These are phyloP conservation scores for Rutpela maculata DNA, from an alignment of 2,888 invertebrate species.

Conservation along the genomic window DNA sequence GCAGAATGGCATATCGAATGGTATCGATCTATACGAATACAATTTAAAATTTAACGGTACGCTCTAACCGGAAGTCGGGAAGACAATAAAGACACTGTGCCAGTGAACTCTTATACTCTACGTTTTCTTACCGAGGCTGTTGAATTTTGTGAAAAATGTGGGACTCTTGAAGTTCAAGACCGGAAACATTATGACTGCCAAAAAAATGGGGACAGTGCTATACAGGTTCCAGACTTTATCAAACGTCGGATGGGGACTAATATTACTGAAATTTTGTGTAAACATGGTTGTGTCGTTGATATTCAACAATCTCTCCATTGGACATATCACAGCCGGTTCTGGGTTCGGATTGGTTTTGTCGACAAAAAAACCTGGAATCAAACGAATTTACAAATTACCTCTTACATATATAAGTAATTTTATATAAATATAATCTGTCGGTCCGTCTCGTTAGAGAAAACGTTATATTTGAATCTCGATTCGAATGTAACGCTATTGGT, in stretches of 20 bases:
- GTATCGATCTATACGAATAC: too few species aligned
- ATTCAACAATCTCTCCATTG: conserved; percentile 40
- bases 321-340: conserved; percentile 42
- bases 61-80: too few species aligned
- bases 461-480: too few species aligned
- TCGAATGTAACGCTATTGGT: too few species aligned
- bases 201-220: conserved; percentile 87
- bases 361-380: conserved; percentile 40
- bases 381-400: background rate
- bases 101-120: too few species aligned
- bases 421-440: too few species aligned
- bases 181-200: conserved; percentile 86
- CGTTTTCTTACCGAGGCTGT: conserved; percentile 84
- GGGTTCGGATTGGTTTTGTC: conserved; percentile 11
- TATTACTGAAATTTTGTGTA: conserved; percentile 1
- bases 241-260: conserved; percentile 50
- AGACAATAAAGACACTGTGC: too few species aligned
- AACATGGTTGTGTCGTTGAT: conserved; percentile 36
- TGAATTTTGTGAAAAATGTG: conserved; percentile 94
- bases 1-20: too few species aligned
- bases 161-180: conserved; percentile 90
- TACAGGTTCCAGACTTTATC: conserved; percentile 81
- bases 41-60: too few species aligned
- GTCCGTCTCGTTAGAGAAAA: too few species aligned
- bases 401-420: too few species aligned